A percentile compares a stretch with the other conserved stretches of the same genome.
These are phyloP conservation scores for Tanypteryx hageni DNA, from an alignment of 2,888 invertebrate genomes.

Conservation along the genomic window DNA sequence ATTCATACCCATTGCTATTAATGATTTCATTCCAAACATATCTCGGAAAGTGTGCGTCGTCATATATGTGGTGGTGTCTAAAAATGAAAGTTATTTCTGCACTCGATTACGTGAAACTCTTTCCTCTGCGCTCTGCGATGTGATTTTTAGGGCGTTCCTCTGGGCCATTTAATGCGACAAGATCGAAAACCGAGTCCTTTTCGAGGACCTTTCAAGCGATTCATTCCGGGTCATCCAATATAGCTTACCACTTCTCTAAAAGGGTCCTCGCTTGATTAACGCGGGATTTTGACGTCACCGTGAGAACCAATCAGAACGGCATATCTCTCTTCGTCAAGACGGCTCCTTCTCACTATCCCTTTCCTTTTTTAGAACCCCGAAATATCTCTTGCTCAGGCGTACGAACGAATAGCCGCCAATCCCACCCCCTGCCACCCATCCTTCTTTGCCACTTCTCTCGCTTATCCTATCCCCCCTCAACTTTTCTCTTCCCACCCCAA, in stretches of 20 bases:
- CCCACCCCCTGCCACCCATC: background rate
- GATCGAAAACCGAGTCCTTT: background rate
- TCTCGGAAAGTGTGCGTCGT: no score
- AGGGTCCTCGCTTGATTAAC: background rate
- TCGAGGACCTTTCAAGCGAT: background rate
- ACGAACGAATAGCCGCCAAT: background rate
- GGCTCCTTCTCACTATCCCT: background rate
- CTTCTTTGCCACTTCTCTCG: background rate
- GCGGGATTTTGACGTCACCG: background rate
- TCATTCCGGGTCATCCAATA: slow-evolving; percentile 21
- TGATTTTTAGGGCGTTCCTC: background rate
- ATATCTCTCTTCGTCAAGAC: background rate
- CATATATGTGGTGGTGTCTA: no score
- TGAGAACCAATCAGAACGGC: background rate
- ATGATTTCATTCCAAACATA: no score
- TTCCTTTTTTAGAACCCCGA: background rate
- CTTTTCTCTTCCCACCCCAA: background rate
- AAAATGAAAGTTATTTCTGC: no score
- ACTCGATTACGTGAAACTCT: no score
- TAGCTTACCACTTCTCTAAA: background rate
- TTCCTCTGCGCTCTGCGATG: background rate
- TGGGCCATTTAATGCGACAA: background rate
- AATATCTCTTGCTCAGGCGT: background rate
- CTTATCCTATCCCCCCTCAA: background rate
- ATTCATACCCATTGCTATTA: no score